A percentile compares a stretch with the other conserved stretches of the same genome.
phyloP scores from a whole-genome alignment of 2,113 vertebrate species.

The Formicarius rufipectus region DNA sequence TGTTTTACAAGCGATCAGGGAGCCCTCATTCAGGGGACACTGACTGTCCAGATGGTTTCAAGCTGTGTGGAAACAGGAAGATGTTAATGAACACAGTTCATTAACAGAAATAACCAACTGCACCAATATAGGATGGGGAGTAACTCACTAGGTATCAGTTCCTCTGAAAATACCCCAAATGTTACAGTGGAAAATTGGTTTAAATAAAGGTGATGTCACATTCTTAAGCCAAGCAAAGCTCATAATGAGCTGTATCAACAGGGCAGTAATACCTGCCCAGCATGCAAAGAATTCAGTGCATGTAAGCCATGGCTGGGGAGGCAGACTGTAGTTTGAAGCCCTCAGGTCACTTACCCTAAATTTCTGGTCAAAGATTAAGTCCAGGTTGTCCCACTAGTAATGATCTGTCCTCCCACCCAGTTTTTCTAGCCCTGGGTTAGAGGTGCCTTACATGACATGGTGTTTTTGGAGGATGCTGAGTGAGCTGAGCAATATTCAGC shows the following conservation, averaged over 20 bases:
- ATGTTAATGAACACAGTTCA: no score
- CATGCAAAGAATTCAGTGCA: rapidly evolving
- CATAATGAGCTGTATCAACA: background rate
- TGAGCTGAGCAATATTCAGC: background rate
- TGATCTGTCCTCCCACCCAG: background rate
- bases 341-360: background rate
- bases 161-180: slow-evolving; percentile 18
- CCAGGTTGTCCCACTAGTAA: background rate
- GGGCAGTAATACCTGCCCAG: background rate
- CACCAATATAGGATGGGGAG: background rate
- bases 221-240: background rate
- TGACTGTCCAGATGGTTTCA: background rate
- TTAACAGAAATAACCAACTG: background rate
- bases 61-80: background rate
- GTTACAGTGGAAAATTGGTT: background rate
- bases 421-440: background rate
- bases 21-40: background rate
- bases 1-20: background rate
- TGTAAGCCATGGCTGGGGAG: background rate
- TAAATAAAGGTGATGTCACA: background rate
- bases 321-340: background rate
- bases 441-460: background rate
- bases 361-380: background rate
- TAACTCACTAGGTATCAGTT: background rate
- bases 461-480: background rate